A percentile compares a stretch with the other conserved stretches of the same genome.
Conservation (phyloP, 2,113 vertebrate genomes). For the Eubucco bourcierii region DNA sequence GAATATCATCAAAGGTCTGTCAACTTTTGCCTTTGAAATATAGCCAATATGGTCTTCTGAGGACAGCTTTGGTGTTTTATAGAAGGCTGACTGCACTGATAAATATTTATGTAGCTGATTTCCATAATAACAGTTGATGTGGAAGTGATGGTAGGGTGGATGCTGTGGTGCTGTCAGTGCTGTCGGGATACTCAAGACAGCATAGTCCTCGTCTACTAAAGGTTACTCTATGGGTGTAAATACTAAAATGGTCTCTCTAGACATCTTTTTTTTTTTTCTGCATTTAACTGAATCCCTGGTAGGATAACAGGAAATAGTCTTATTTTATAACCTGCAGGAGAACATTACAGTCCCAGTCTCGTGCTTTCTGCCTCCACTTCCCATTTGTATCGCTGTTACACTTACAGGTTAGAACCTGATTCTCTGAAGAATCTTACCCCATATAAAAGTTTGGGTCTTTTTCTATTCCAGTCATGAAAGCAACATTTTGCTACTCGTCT, state of each 20-base stretch:
- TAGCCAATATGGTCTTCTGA: not conserved
- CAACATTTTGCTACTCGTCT: not conserved
- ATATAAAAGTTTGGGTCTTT: not conserved
- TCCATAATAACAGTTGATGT: not conserved
- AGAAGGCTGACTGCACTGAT: not conserved
- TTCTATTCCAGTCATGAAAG: not conserved
- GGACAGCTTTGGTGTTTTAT: not conserved
- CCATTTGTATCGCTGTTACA: accelerated
- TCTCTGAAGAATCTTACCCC: not conserved
- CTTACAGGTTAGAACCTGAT: not conserved
- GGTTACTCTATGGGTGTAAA: not conserved
- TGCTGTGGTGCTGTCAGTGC: not conserved
- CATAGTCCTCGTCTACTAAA: not conserved
- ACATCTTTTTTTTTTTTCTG: not conserved
- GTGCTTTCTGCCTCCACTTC: not conserved
- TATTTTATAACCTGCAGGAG: not conserved
- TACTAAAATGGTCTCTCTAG: not conserved
- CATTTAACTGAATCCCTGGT: not conserved
- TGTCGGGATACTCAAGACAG: not conserved
- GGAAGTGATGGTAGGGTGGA: not conserved
- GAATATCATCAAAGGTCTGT: not conserved
- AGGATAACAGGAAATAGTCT: not conserved
- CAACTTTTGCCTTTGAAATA: not conserved
- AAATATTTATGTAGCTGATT: constrained; percentile 3
- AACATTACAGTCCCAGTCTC: not conserved